Base-by-base conservation (phyloP, 2,113 vertebrate genomes). In the Bufo gargarizans region DNA sequence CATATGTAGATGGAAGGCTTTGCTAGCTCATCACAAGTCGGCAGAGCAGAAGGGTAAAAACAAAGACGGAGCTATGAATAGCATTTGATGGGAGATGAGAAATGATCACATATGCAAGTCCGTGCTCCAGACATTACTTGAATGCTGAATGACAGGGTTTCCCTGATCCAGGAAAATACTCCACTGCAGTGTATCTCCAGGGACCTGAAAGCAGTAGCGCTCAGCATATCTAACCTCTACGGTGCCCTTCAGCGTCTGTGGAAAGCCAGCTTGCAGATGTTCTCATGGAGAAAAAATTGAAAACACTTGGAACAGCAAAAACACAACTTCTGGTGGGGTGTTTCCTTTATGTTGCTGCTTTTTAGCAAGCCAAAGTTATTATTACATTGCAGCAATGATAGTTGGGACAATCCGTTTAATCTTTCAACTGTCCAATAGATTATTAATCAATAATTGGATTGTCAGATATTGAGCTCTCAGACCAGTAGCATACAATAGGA, bases 181-280 rank as follows among this genome's bases (percentile, higher is more conserved):
- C 43, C 58, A 67, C 81, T 88, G 87, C 86, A 82, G 86, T 76
- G 4, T 82, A 76, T 86, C 89, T 77, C 84, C 33, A 69, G 89
- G 85, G 84, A 86, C 71, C 19, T 45, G 47, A 50, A 85, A 77
- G 71, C 71, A 83, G 63, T 56, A 47, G 49, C 65, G 71, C 78
- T 89, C 89, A 78, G 84, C 89, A 86, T 56, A 77, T 77, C 79
- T 77, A 86, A 77, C 71, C 80, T 86, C 72, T 53, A 45, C 49
- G 20, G 22, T 78, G 87, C 87, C 81, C 82, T 84, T 89, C 72
- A 17, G 82, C 61, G 61, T 55, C 87, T 78, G 45, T 83, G 79
- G 43, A 88, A 76, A 69, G 20, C 79, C 86, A 82, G 86, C 33
- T 82, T 81, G 87, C 87, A 89, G 87, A 89, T 89, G 86, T 84